Percentiles rank a stretch among this genome's conserved stretches.
phyloP scores from a whole-genome alignment of 2,888 invertebrate species.

The Morpho deidamia region DNA sequence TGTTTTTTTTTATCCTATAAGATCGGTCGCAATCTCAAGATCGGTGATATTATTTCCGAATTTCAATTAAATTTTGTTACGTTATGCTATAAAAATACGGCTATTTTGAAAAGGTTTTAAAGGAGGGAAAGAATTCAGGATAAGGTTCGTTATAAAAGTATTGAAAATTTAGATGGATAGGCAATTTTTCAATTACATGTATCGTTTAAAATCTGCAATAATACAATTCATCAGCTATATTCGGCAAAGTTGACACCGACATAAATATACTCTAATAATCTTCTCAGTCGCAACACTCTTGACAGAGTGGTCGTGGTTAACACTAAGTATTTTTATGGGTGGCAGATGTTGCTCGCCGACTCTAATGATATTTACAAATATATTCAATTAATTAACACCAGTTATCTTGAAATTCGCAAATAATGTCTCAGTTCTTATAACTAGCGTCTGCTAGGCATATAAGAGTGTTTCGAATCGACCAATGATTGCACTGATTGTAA shows the following conservation, averaged over 20 bases:
- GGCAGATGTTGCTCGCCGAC: too few relatives aligned
- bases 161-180: neutral
- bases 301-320: too few relatives aligned
- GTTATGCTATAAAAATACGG: neutral
- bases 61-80: constrained; percentile 31
- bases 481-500: constrained; percentile 70
- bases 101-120: neutral
- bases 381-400: constrained; percentile 7
- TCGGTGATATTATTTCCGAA: constrained; percentile 60
- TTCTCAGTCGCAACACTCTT: too few relatives aligned
- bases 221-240: neutral
- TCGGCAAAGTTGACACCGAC: neutral
- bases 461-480: constrained; percentile 69
- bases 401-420: constrained; percentile 48
- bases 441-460: constrained; percentile 74
- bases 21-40: constrained; percentile 74
- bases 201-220: neutral
- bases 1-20: constrained; percentile 49
- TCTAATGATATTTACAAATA: constrained; percentile 3
- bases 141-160: neutral
- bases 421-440: constrained; percentile 61
- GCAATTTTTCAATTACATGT: neutral
- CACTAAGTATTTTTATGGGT: too few relatives aligned
- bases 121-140: neutral
- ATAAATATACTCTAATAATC: neutral